A percentile compares a stretch with the other conserved stretches of the same genome.
Evolutionary conservation across 2,888 invertebrate genomes (phyloP).

Genomic region (Drosophila birchii): DNA sequence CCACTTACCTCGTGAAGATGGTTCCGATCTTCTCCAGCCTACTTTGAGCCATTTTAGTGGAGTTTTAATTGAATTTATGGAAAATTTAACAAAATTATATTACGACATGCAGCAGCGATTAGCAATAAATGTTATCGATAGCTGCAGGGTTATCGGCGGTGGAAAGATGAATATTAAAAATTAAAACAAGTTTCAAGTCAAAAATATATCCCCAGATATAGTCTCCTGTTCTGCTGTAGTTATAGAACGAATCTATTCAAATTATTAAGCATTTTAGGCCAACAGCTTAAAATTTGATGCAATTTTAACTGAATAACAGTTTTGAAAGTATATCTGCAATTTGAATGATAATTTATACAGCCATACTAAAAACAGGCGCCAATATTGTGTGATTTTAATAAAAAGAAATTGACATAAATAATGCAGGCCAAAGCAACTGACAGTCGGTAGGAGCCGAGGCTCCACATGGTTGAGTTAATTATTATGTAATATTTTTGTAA

Average conservation of each 20-base stretch:
- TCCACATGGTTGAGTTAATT: constrained; percentile 71
- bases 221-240: too few species aligned
- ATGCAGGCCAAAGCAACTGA: constrained; percentile 70
- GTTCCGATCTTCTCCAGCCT: constrained; percentile 91
- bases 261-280: too few species aligned
- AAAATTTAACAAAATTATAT: constrained; percentile 34
- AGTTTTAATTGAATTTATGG: constrained; percentile 43
- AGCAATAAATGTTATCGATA: constrained; percentile 1
- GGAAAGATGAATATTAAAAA: neutral
- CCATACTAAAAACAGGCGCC: constrained; percentile 55
- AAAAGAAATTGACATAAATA: constrained; percentile 14
- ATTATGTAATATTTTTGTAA: rapidly evolving
- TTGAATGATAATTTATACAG: neutral
- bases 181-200: too few species aligned
- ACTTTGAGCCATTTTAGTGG: constrained; percentile 87
- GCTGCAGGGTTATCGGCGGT: neutral
- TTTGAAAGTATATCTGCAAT: neutral
- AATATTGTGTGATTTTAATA: constrained; percentile 48
- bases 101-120: constrained; percentile 65
- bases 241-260: too few species aligned
- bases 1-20: constrained; percentile 88
- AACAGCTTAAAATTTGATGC: neutral
- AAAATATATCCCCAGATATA: too few species aligned
- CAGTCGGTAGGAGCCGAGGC: constrained; percentile 75
- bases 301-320: neutral